phyloP scores from a whole-genome alignment of 2,888 invertebrate species.

The Hyalella azteca region DNA sequence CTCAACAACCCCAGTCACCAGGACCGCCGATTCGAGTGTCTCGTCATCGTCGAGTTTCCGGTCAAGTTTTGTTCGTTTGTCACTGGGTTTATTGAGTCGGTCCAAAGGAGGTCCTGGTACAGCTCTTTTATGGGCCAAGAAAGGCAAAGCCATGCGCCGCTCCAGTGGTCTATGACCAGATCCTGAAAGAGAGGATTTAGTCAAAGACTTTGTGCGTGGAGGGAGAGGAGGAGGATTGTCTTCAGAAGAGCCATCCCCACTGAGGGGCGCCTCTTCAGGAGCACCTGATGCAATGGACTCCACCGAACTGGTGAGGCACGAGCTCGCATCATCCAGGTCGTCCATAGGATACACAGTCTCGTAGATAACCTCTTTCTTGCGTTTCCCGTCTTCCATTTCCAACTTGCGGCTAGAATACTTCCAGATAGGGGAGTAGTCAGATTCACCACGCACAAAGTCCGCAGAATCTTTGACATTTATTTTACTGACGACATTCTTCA shows the following conservation, averaged over 20 bases:
- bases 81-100: conserved; percentile 22
- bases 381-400: background rate
- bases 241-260: conserved; percentile 35
- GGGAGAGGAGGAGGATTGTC: conserved; percentile 56
- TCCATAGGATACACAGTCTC: conserved; percentile 57
- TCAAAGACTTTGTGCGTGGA: conserved; percentile 54
- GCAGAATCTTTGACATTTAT: background rate
- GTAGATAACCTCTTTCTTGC: conserved; percentile 52
- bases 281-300: conserved; percentile 8
- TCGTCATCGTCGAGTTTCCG: background rate
- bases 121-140: background rate
- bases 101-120: conserved; percentile 15
- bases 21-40: background rate
- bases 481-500: background rate
- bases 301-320: background rate
- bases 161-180: conserved; percentile 70
- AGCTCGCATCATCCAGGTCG: conserved; percentile 34
- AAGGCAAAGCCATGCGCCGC: conserved; percentile 68
- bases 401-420: conserved; percentile 54
- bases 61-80: background rate
- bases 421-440: conserved; percentile 57
- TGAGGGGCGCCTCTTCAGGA: conserved; percentile 39
- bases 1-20: background rate
- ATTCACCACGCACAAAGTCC: conserved; percentile 45
- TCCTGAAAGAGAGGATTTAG: conserved; percentile 42